Percentiles rank a stretch among this genome's conserved stretches.
Conservation (phyloP, 2,113 vertebrate genomes). For the Tyrannus savana region DNA sequence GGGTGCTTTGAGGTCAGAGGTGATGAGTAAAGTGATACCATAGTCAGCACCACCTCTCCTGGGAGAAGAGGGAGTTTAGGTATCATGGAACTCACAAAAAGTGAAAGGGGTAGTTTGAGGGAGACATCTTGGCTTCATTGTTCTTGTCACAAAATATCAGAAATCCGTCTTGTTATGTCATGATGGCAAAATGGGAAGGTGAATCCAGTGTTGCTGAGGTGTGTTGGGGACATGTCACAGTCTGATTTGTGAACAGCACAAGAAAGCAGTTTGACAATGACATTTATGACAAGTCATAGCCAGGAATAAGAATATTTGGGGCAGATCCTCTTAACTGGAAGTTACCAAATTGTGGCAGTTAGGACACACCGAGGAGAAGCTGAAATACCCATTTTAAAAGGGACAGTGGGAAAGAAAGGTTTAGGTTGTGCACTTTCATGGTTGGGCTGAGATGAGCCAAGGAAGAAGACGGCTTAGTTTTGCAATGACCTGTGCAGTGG, state of each 20-base stretch:
- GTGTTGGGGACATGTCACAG: fast-evolving
- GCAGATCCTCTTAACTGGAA: not conserved
- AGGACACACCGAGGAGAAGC: not conserved
- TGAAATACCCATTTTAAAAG: not conserved
- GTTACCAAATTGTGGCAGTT: not conserved
- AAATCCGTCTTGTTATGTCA: not conserved
- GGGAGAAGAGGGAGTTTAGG: not conserved
- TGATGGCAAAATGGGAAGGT: not conserved
- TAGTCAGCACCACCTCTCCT: not conserved
- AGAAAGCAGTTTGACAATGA: not conserved
- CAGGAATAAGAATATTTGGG: not conserved
- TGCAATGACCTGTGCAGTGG: not conserved
- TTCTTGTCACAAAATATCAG: not conserved
- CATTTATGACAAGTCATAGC: not conserved
- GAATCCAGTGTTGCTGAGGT: not conserved
- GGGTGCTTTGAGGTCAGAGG: not conserved
- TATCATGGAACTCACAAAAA: not conserved
- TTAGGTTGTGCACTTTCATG: not conserved
- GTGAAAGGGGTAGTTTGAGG: not conserved
- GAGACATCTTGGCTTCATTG: not conserved
- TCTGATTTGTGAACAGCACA: not conserved
- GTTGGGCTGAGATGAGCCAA: not conserved
- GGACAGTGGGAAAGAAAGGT: not conserved
- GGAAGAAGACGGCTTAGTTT: not conserved
- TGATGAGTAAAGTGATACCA: not conserved